These are phyloP conservation scores for Smutsia temminckii DNA, from an alignment of 2,797 vertebrate species.

Conservation along the genomic window DNA sequence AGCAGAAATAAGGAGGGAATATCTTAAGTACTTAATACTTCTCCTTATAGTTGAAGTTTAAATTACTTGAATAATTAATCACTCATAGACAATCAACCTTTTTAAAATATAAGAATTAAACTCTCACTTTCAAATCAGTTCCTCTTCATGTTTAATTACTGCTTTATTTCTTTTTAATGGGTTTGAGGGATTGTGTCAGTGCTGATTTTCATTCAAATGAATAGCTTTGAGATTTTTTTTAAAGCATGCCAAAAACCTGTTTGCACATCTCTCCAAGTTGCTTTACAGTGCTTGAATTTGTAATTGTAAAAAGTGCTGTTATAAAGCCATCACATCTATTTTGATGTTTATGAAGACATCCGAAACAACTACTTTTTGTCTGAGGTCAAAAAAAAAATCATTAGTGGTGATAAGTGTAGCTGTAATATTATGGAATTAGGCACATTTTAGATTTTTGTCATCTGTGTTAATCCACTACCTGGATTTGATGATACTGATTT, in stretches of 20 bases:
- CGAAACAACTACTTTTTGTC: slow-evolving; percentile 14
- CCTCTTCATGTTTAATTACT: slow-evolving; percentile 23
- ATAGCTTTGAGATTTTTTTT: slow-evolving; percentile 57
- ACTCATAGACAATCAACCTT: slow-evolving; percentile 59
- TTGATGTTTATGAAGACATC: slow-evolving; percentile 42
- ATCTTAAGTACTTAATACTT: slow-evolving; percentile 29
- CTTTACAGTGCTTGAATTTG: background rate
- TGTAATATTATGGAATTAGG: background rate
- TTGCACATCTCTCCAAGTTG: slow-evolving; percentile 50
- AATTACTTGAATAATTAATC: slow-evolving; percentile 68
- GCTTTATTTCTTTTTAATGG: slow-evolving; percentile 69
- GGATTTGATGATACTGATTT: background rate
- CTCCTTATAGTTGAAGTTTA: slow-evolving; percentile 44
- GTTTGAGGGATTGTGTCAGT: slow-evolving; percentile 33
- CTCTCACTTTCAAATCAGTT: slow-evolving; percentile 56
- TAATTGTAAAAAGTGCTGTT: slow-evolving; percentile 22
- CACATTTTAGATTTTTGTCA: slow-evolving; percentile 34
- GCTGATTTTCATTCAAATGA: slow-evolving; percentile 72
- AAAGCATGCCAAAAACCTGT: slow-evolving; percentile 69
- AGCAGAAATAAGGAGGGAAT: slow-evolving; percentile 9
- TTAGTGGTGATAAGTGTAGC: background rate
- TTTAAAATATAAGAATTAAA: slow-evolving; percentile 66
- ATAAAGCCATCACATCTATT: background rate
- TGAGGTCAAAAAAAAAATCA: background rate
- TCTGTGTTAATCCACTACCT: background rate